These are phyloP conservation scores for Sicus ferrugineus DNA, from an alignment of 2,888 invertebrate genomes.

Conservation along the genomic window DNA sequence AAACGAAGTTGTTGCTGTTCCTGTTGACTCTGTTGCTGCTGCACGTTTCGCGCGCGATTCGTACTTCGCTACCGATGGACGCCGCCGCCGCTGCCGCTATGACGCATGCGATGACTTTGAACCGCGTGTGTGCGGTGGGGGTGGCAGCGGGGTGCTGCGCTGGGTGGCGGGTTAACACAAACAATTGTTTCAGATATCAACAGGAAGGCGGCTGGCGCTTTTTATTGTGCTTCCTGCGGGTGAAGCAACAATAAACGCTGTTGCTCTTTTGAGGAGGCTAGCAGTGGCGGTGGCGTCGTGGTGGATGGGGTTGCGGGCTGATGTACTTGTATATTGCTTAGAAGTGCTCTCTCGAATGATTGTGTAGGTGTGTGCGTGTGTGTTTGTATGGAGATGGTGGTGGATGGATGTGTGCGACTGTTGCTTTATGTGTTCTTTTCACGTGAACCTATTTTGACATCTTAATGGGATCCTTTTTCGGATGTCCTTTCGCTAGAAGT, in stretches of 20 bases:
- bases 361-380: neutral
- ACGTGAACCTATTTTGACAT: too few species aligned
- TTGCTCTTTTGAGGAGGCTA: constrained; percentile 22
- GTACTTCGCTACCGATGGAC: neutral
- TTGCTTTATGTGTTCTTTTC: too few species aligned
- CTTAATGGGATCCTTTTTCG: too few species aligned
- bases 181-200: constrained; percentile 13
- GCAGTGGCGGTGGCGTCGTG: neutral
- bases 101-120: constrained; percentile 38
- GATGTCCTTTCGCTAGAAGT: too few species aligned
- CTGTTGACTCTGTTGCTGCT: constrained; percentile 1
- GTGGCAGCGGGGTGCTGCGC: neutral
- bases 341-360: neutral
- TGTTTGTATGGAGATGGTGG: neutral
- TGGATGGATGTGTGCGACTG: too few species aligned
- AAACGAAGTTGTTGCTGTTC: constrained; percentile 17
- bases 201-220: constrained; percentile 9
- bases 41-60: neutral
- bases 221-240: neutral
- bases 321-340: too few species aligned
- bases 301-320: neutral
- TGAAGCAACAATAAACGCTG: constrained; percentile 16
- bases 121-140: constrained; percentile 7
- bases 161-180: neutral
- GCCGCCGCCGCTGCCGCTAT: constrained; percentile 30